Conservation (phyloP, 37 sponge, comb jelly and placozoan species). For the Mnemiopsis leidyi region DNA sequence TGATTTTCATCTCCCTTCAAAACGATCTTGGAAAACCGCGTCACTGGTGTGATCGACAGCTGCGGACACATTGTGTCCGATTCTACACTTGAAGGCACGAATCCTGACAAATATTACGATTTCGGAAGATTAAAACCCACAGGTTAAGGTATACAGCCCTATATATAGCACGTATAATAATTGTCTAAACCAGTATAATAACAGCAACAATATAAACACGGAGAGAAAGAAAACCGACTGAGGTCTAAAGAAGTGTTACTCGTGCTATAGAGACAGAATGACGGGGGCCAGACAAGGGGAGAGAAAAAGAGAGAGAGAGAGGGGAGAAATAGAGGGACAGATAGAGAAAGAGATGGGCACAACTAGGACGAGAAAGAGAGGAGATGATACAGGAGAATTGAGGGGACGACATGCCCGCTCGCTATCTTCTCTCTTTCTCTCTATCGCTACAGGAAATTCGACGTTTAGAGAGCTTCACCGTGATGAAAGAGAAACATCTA, state of each 20-base stretch:
- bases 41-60: not conserved
- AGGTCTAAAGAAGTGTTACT: not conserved
- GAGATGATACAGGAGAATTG: not conserved
- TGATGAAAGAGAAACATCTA: not conserved
- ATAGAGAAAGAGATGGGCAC: not conserved
- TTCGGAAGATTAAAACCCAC: not conserved
- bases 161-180: not conserved
- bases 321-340: not conserved
- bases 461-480: not conserved
- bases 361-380: not conserved
- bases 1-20: not conserved
- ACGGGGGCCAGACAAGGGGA: not conserved
- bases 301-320: constrained; percentile 37
- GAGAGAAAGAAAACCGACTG: not conserved
- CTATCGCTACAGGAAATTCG: not conserved
- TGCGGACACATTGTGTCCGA: not conserved
- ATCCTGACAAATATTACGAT: not conserved
- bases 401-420: not conserved
- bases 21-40: not conserved
- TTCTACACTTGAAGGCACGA: not conserved
- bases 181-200: not conserved
- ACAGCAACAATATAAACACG: not conserved
- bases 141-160: not conserved
- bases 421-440: not conserved
- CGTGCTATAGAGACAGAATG: not conserved